phyloP scores from a whole-genome alignment of 92 coral and sea anemone genomes.

The Palythoa heliodiscus region DNA sequence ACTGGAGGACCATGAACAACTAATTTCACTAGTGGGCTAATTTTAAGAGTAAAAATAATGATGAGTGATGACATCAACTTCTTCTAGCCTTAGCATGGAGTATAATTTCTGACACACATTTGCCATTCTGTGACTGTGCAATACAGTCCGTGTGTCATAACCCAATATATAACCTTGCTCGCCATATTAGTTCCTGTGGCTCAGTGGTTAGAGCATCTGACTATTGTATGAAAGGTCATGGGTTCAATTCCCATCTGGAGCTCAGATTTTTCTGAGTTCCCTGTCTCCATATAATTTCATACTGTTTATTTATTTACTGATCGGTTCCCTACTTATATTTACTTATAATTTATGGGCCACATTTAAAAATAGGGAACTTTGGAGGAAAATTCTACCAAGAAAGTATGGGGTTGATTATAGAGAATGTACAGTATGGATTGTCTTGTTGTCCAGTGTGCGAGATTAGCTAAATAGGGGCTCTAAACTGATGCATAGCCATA shows the following conservation, averaged over 20 bases:
- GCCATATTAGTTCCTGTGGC: no score
- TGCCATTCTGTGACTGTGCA: no score
- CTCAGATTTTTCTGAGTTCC: no score
- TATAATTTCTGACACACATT: no score
- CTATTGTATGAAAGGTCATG: no score
- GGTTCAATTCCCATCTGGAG: no score
- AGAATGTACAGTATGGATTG: constrained; percentile 23
- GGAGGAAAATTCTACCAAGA: constrained; percentile 18
- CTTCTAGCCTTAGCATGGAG: constrained; percentile 11
- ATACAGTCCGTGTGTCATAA: no score
- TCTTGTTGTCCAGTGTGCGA: background rate
- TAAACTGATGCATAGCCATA: constrained; percentile 6
- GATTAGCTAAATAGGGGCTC: constrained; percentile 8
- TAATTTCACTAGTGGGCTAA: background rate
- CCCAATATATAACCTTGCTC: no score
- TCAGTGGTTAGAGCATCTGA: no score
- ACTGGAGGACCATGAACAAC: constrained; percentile 10
- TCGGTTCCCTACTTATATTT: no score
- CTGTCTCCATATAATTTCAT: no score
- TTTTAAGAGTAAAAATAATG: constrained; percentile 14
- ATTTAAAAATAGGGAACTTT: constrained; percentile 14
- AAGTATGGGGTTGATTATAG: constrained; percentile 6
- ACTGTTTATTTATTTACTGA: no score
- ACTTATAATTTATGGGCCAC: background rate
- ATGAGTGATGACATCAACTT: constrained; percentile 12